Evolutionary conservation across 2,888 invertebrate genomes (phyloP).

Genomic region (Temnothorax ravouxi): DNA sequence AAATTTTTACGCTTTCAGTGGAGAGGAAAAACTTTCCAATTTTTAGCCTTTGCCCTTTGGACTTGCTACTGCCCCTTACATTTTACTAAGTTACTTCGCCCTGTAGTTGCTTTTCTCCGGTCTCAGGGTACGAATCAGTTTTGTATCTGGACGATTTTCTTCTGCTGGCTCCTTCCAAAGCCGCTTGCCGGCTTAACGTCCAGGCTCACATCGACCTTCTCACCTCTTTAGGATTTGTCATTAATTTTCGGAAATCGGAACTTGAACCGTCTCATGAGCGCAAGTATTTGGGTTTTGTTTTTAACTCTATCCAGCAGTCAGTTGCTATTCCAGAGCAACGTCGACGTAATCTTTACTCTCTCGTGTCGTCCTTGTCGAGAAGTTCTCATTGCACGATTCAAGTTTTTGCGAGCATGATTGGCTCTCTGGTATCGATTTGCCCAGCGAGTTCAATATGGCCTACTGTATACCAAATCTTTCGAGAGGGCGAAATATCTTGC

Average conservation of each 20-base stretch:
- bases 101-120: background rate
- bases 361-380: slow-evolving; percentile 1
- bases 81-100: slow-evolving; percentile 43
- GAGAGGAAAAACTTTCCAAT: slow-evolving; percentile 57
- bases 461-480: slow-evolving; percentile 52
- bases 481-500: slow-evolving; percentile 53
- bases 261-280: background rate
- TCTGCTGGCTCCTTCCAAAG: background rate
- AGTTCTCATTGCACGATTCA: slow-evolving; percentile 13
- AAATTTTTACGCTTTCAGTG: slow-evolving; percentile 64
- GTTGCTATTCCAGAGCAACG: slow-evolving; percentile 42
- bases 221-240: background rate
- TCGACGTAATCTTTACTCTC: background rate
- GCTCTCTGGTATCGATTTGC: slow-evolving; percentile 54
- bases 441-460: slow-evolving; percentile 55
- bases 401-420: slow-evolving; percentile 55
- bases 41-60: background rate
- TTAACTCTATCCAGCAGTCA: slow-evolving; percentile 32
- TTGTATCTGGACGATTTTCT: background rate
- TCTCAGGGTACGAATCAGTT: background rate
- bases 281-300: slow-evolving; percentile 45
- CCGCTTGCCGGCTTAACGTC: background rate
- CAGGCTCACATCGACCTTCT: background rate
- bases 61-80: slow-evolving; percentile 45
- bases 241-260: background rate